Evolutionary conservation across 2,797 vertebrate genomes (phyloP), one percentile per base, ranked within the genome.

Genomic region (Rallus crepitans): DNA sequence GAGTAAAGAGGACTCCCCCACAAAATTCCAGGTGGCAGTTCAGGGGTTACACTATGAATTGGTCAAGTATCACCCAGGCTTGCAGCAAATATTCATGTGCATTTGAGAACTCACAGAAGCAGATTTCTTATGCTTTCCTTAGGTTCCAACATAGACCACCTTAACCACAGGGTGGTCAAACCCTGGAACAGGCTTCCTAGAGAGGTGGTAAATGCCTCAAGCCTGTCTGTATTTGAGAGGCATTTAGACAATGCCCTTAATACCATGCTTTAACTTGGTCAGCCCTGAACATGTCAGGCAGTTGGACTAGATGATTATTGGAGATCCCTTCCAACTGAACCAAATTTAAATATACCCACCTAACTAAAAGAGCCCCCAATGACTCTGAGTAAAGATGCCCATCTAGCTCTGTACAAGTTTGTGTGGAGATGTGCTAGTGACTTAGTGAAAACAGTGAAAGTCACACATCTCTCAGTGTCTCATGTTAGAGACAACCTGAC

Each of bases 71-170:
- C 16, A 59, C 9, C 11, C 20, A 61, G 23, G 37, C 28, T 87
- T 14, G 7, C 12, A 53, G 28, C 8, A 83, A n/a, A 81, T 55
- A 17, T 61, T 42, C 23, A 4, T 17, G 25, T 15, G 24, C 13
- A 4, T 7, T 39, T 48, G 35, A 52, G 3, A 70, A 57, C 53
- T 28, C 14, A 0, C 9, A 7, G 14, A 69, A 30, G 13, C 16
- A 65, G 31, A 37, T 42, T 72, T 81, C 56, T 53, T 19, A 24
- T 2, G 8, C 7, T 77, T 15, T n/a, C 7, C 48, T 79, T 76
- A 31, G 40, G 11, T n/a, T 37, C 33, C 56, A 69, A 3, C 2
- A 7, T 8, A 8, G 12, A 25, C 15, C 0, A 0, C 8, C 9
- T 48, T 61, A 47, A 45, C 20, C 48, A 71, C 16, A 48, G 25